Evolutionary conservation across 1,140 invertebrate species (phyloP).

Genomic region (Trachymyrmex cornetzi): DNA sequence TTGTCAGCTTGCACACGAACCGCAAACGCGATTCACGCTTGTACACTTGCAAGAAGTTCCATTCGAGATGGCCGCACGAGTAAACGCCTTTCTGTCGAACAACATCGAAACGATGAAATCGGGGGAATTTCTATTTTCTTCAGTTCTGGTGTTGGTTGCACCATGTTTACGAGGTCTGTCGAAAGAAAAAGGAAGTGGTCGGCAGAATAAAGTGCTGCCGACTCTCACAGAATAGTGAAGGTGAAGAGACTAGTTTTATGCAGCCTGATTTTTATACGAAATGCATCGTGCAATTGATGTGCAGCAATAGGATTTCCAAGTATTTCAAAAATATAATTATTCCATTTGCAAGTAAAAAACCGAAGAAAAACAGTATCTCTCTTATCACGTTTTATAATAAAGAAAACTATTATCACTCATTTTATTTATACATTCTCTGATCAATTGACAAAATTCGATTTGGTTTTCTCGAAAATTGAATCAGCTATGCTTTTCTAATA

Average conservation of each 20-base stretch:
- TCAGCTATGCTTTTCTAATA: background rate
- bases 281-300: background rate
- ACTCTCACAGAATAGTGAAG: background rate
- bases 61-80: constrained; percentile 13
- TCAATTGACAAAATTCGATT: background rate
- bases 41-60: constrained; percentile 15
- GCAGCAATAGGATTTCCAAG: background rate
- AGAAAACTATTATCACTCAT: background rate
- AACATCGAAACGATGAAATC: constrained; percentile 49
- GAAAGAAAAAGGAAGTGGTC: constrained; percentile 36
- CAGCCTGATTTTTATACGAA: constrained; percentile 27
- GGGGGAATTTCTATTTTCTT: constrained; percentile 64
- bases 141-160: constrained; percentile 13
- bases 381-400: background rate
- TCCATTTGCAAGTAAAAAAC: background rate
- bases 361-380: background rate
- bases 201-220: constrained; percentile 41
- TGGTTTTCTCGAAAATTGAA: background rate
- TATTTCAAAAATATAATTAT: constrained; percentile 48
- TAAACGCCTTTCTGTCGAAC: constrained; percentile 35
- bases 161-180: constrained; percentile 49
- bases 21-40: background rate
- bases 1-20: constrained; percentile 7
- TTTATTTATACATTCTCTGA: background rate
- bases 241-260: constrained; percentile 39